Conservation (phyloP, 2,113 vertebrate species). For the Hippocampus zosterae region DNA sequence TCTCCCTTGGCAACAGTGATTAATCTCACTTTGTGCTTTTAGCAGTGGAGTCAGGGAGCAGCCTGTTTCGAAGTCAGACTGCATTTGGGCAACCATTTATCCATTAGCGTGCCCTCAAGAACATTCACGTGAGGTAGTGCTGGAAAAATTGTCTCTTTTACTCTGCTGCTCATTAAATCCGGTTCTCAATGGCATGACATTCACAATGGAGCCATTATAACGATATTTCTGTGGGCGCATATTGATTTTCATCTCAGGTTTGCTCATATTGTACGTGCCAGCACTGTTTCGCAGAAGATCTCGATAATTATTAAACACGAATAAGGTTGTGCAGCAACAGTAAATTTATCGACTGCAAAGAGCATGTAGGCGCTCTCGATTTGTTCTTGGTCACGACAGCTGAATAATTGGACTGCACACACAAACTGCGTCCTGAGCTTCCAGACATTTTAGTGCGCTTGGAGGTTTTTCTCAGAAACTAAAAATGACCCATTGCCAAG, state of each 20-base stretch:
- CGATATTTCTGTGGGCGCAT: conserved; percentile 13
- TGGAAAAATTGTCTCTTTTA: conserved; percentile 46
- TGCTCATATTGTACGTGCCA: not conserved
- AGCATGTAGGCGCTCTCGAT: conserved; percentile 4
- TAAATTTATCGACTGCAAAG: conserved; percentile 11
- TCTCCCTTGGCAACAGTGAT: conserved; percentile 47
- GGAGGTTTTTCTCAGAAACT: not conserved
- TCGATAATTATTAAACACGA: conserved; percentile 2
- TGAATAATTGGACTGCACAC: conserved; percentile 23
- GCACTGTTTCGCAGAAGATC: not conserved
- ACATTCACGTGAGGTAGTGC: conserved; percentile 37
- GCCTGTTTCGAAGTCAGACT: conserved; percentile 53
- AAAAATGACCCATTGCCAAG: conserved; percentile 6
- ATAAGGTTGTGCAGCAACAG: not conserved
- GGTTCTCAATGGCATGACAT: conserved; percentile 9
- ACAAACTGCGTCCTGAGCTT: conserved; percentile 17
- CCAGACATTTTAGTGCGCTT: conserved; percentile 5
- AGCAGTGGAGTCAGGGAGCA: conserved; percentile 36
- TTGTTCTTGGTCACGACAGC: conserved; percentile 10
- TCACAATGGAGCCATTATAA: conserved; percentile 5
- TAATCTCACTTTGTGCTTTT: conserved; percentile 64
- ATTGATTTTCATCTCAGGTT: conserved; percentile 13
- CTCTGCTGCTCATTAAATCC: conserved; percentile 38
- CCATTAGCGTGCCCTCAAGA: conserved; percentile 49
- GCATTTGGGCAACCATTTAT: conserved; percentile 62